A percentile compares a stretch with the other conserved stretches of the same genome.
Conservation (phyloP, 2,113 vertebrate genomes). For the Heteronetta atricapilla region DNA sequence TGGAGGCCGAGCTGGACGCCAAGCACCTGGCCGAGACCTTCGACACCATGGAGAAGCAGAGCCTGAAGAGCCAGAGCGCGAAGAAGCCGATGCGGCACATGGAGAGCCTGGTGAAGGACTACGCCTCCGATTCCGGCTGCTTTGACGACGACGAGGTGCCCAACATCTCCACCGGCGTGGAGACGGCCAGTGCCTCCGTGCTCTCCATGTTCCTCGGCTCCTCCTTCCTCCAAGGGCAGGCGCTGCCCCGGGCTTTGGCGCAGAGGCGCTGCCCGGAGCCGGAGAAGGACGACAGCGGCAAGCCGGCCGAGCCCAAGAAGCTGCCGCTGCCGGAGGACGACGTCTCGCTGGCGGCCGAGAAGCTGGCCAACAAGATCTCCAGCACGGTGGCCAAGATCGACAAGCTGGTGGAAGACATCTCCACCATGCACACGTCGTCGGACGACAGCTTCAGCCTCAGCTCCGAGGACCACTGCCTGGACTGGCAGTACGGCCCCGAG, state of each 20-base stretch:
- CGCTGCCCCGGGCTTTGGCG: slow-evolving; percentile 57
- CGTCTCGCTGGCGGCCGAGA: slow-evolving; percentile 86
- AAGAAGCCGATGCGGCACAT: slow-evolving; percentile 89
- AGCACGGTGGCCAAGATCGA: slow-evolving; percentile 93
- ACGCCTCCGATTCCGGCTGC: slow-evolving; percentile 94
- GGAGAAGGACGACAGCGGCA: slow-evolving; percentile 76
- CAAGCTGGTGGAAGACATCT: slow-evolving; percentile 92
- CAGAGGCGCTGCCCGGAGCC: slow-evolving; percentile 80
- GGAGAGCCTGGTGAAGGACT: slow-evolving; percentile 93
- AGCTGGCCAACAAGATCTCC: slow-evolving; percentile 90
- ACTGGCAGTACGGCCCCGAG: slow-evolving; percentile 88
- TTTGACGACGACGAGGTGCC: slow-evolving; percentile 95
- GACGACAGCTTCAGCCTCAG: slow-evolving; percentile 97
- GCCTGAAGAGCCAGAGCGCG: slow-evolving; percentile 78
- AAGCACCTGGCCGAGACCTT: slow-evolving; percentile 92
- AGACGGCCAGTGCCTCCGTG: slow-evolving; percentile 85
- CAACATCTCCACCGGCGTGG: slow-evolving; percentile 83
- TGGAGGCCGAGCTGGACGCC: slow-evolving; percentile 94
- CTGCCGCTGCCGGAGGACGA: slow-evolving; percentile 71
- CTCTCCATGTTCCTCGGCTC: slow-evolving; percentile 92
- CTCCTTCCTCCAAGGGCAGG: slow-evolving; percentile 90
- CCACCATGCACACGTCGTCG: slow-evolving; percentile 91
- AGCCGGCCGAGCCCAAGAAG: slow-evolving; percentile 65
- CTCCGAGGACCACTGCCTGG: slow-evolving; percentile 91
- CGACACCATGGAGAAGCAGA: slow-evolving; percentile 90